A percentile compares a stretch with the other conserved stretches of the same genome.
Evolutionary conservation across 2,797 vertebrate genomes (phyloP).

Genomic region (Coranthus polyacanthus): DNA sequence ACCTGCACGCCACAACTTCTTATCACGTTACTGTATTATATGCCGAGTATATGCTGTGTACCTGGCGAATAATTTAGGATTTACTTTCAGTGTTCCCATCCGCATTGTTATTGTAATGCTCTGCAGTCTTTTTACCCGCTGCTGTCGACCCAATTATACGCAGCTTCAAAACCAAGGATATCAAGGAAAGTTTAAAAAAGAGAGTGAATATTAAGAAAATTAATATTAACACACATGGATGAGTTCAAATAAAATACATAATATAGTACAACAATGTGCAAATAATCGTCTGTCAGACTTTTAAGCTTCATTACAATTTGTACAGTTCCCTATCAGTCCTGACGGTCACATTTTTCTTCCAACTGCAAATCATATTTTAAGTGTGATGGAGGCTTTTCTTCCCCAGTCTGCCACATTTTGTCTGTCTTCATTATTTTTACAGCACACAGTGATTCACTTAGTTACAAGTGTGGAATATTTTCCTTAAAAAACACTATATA

Average conservation of each 20-base stretch:
- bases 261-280: not conserved
- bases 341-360: too few species aligned
- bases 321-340: too few species aligned
- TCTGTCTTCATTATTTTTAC: too few species aligned
- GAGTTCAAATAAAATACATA: not conserved
- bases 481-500: too few species aligned
- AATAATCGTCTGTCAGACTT: not conserved
- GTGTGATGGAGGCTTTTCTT: too few species aligned
- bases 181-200: conserved; percentile 48
- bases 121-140: conserved; percentile 68
- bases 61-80: conserved; percentile 35
- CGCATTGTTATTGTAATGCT: conserved; percentile 48
- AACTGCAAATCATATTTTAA: too few species aligned
- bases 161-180: conserved; percentile 73
- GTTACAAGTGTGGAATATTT: too few species aligned
- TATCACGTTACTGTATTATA: conserved; percentile 71
- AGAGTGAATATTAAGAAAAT: conserved; percentile 16
- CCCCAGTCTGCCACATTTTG: too few species aligned
- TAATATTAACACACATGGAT: not conserved
- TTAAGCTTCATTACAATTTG: too few species aligned
- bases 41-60: conserved; percentile 55
- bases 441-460: too few species aligned
- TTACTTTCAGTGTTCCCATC: conserved; percentile 30
- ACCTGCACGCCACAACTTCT: conserved; percentile 76
- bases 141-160: conserved; percentile 81